phyloP scores from a whole-genome alignment of 2,888 invertebrate species.

The Microplitis manilae region DNA sequence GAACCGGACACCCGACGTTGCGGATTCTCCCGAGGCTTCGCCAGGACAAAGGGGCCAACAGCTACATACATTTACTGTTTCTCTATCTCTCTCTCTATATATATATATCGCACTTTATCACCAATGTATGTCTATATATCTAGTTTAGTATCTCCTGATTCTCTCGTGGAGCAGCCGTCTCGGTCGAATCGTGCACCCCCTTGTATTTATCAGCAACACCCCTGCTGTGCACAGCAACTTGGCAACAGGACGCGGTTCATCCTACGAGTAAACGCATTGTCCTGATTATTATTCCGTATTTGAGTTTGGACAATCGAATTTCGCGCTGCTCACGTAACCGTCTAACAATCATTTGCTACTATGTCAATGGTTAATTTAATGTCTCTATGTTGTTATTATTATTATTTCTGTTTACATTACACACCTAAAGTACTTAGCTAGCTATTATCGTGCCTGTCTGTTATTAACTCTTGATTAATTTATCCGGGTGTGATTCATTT shows the following conservation, averaged over 20 bases:
- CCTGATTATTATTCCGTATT: conserved; percentile 41
- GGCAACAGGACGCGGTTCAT: conserved; percentile 17
- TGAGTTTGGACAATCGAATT: conserved; percentile 35
- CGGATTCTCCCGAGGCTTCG: conserved; percentile 35
- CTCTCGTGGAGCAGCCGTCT: neutral
- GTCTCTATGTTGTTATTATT: neutral
- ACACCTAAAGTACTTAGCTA: neutral
- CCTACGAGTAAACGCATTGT: conserved; percentile 32
- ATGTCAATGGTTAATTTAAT: neutral
- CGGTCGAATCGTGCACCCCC: neutral
- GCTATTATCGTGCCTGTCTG: neutral
- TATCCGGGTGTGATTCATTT: neutral
- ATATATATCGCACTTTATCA: neutral
- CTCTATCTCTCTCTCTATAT: neutral
- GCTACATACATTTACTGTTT: conserved; percentile 17
- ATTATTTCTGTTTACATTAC: neutral
- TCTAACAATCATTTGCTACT: conserved; percentile 22
- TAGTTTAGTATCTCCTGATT: neutral
- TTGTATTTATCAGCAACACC: conserved; percentile 12
- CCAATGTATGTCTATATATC: neutral
- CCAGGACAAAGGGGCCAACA: conserved; percentile 35
- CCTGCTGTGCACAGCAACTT: conserved; percentile 13
- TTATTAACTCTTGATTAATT: neutral
- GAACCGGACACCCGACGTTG: conserved; percentile 42
- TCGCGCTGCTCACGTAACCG: conserved; percentile 23